Percentiles rank a stretch among this genome's conserved stretches.
Evolutionary conservation across 2,888 invertebrate genomes (phyloP).

Genomic region (Barypeithes pellucidus): DNA sequence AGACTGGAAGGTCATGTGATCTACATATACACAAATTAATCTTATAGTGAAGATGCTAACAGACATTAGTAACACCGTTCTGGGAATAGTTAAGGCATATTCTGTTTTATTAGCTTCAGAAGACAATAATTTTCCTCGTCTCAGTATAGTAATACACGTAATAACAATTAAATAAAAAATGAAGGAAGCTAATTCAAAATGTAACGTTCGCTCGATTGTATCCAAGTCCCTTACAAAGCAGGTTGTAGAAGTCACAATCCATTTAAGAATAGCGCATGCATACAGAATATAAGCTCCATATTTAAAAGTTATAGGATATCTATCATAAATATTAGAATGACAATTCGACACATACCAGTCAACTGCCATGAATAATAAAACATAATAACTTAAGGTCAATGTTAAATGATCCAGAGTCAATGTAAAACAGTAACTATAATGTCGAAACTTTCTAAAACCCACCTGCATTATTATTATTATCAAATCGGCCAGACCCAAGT

Average conservation of each 20-base stretch:
- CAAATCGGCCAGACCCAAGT: not conserved
- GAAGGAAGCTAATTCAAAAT: constrained; percentile 3
- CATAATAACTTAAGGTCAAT: constrained; percentile 14
- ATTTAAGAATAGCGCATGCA: constrained; percentile 18
- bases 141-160: not conserved
- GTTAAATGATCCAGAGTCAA: constrained; percentile 11
- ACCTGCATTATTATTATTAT: not conserved
- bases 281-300: constrained; percentile 17
- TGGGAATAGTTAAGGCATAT: not conserved
- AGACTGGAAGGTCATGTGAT: not conserved
- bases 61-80: not conserved
- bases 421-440: not conserved
- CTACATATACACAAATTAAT: not conserved
- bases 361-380: constrained; percentile 13
- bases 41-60: not conserved
- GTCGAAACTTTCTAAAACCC: not conserved
- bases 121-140: not conserved
- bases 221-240: not conserved
- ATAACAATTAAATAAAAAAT: constrained; percentile 3
- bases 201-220: not conserved
- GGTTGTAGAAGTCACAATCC: not conserved
- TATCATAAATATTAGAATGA: not conserved
- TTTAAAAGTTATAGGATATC: constrained; percentile 16
- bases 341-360: constrained; percentile 19
- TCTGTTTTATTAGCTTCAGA: not conserved